A percentile compares a stretch with the other conserved stretches of the same genome.
Evolutionary conservation across 1,140 invertebrate genomes (phyloP).

Genomic region (Drosophila biarmipes): DNA sequence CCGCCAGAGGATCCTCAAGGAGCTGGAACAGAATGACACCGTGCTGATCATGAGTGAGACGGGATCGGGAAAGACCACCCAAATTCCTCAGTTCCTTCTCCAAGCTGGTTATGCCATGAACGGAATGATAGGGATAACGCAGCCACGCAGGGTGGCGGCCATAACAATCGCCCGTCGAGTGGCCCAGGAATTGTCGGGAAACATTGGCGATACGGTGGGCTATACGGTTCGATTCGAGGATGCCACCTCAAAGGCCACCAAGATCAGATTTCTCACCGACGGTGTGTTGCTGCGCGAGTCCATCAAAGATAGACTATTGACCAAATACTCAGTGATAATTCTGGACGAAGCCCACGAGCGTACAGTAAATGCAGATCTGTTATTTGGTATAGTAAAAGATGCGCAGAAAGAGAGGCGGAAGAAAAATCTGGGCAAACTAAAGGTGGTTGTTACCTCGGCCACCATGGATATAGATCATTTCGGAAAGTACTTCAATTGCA

Average conservation of each 20-base stretch:
- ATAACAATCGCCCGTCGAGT: slow-evolving; percentile 95
- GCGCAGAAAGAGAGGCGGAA: slow-evolving; percentile 90
- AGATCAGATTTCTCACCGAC: slow-evolving; percentile 95
- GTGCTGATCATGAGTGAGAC: slow-evolving; percentile 95
- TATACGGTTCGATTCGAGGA: slow-evolving; percentile 97
- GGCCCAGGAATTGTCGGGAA: slow-evolving; percentile 90
- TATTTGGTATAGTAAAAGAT: slow-evolving; percentile 93
- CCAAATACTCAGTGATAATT: slow-evolving; percentile 92
- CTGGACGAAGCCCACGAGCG: slow-evolving; percentile 99
- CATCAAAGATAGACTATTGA: slow-evolving; percentile 88
- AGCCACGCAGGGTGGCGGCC: slow-evolving; percentile 96
- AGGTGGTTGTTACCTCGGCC: slow-evolving; percentile 96
- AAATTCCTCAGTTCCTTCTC: slow-evolving; percentile 92
- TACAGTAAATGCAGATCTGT: slow-evolving; percentile 97
- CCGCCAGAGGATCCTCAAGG: slow-evolving; percentile 62
- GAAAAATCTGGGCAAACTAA: slow-evolving; percentile 87
- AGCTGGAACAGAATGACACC: slow-evolving; percentile 84
- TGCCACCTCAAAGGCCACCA: slow-evolving; percentile 89
- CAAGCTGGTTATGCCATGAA: slow-evolving; percentile 86
- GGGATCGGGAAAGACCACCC: slow-evolving; percentile 95
- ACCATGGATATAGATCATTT: slow-evolving; percentile 98
- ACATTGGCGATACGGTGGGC: slow-evolving; percentile 86
- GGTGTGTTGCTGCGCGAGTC: slow-evolving; percentile 95
- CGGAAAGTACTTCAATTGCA: slow-evolving; percentile 94
- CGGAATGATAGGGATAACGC: slow-evolving; percentile 91